Evolutionary conservation across 2,113 vertebrate species (phyloP), one percentile per base, ranked within the genome.

Genomic region (Cebidichthys violaceus): DNA sequence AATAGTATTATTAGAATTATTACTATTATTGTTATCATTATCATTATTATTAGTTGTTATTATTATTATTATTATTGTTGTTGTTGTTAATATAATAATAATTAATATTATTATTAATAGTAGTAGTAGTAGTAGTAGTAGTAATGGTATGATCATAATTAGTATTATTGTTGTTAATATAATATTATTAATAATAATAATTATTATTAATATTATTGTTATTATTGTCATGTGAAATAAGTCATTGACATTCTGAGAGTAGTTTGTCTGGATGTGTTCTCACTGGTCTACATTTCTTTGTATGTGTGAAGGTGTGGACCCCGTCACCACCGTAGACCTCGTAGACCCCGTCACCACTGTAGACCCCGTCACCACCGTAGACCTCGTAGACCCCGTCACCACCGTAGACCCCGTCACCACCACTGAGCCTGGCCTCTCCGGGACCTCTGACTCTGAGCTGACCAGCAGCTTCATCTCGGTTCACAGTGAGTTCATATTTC

Each of bases 261-360:
- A 2, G 57, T 52, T 67, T 57, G 20, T 80, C 57, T 71, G 15
- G 2, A 20, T 14, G 15, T 27, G 10, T 61, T 57, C 11, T 43
- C 8, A 11, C 5, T 4, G 14, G 24, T 82, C 17, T 70, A 18
- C 29, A 61, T 70, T 0, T 70, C 7, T 67, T n/a, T 64, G 9
- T 81, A 0, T 82, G 50, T 74, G n/a, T 86, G n/a, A 14, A 85
- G 75, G 57, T 29, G 1, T 33, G n/a, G 74, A 86, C 18, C 83
- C 76, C 57, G 33, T 33, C 31, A 31, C 31, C 31, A 31, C 31
- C 31, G 4, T 31, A 31, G 31, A 31, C 31, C 31, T 4, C 31
- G 31, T 31, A 31, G 31, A 31, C 31, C 31, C 31, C 31, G 31
- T 31, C 33, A 33, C 33, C 33, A 33, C 31, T 5, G 3, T 33